Conservation (phyloP, 2,797 vertebrate genomes). For the Sebastes ruberrimus region DNA sequence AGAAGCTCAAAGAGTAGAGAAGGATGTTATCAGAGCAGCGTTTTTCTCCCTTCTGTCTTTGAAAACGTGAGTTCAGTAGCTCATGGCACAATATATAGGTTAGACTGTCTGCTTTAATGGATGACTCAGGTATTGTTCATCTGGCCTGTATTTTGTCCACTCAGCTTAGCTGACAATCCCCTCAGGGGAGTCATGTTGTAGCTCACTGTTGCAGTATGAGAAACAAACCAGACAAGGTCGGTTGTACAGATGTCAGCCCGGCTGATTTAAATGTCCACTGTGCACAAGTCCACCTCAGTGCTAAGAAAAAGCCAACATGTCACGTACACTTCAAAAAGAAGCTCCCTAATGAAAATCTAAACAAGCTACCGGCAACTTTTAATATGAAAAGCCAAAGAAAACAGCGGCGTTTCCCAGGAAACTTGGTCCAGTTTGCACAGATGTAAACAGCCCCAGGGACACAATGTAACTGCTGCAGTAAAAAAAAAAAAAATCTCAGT, state of each 20-base stretch:
- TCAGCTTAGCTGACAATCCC: slow-evolving; percentile 50
- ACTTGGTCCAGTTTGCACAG: slow-evolving; percentile 36
- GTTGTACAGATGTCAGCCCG: slow-evolving; percentile 30
- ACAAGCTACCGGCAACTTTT: slow-evolving; percentile 39
- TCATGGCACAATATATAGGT: slow-evolving; percentile 16
- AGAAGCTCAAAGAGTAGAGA: not conserved
- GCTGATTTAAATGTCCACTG: slow-evolving; percentile 35
- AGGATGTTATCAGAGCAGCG: not conserved
- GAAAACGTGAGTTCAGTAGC: slow-evolving; percentile 7
- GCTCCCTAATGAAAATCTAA: slow-evolving; percentile 34
- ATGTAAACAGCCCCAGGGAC: slow-evolving; percentile 44
- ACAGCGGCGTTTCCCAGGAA: slow-evolving; percentile 32
- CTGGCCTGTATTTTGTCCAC: slow-evolving; percentile 60
- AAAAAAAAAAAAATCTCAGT: slow-evolving; percentile 30
- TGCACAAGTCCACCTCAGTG: not conserved
- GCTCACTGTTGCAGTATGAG: slow-evolving; percentile 48
- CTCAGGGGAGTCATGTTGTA: slow-evolving; percentile 51
- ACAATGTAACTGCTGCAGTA: slow-evolving; percentile 15
- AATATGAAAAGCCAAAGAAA: slow-evolving; percentile 47
- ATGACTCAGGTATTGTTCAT: slow-evolving; percentile 40
- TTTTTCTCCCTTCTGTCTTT: not conserved
- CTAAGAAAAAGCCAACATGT: slow-evolving; percentile 21
- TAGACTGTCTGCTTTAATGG: slow-evolving; percentile 22
- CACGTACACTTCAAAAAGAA: slow-evolving; percentile 25
- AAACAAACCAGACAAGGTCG: slow-evolving; percentile 55